Percentiles rank a stretch among this genome's conserved stretches.
Conservation (phyloP, 2,797 vertebrate species). For the Nasua narica region DNA sequence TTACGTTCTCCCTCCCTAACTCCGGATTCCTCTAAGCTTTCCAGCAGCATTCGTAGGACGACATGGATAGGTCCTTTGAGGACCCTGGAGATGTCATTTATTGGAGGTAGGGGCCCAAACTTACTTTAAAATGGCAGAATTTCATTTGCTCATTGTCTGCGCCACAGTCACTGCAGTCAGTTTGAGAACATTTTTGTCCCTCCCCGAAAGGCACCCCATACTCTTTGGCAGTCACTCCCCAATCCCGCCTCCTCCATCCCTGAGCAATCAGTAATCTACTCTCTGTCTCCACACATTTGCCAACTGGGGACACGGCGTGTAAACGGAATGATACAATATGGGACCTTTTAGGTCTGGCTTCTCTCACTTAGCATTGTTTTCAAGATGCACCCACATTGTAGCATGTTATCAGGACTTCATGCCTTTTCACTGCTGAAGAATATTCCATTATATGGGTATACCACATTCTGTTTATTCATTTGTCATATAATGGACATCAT, state of each 20-base stretch:
- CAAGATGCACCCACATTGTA: not conserved
- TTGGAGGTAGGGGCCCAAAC: not conserved
- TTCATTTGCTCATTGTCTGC: not conserved
- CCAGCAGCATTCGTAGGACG: not conserved
- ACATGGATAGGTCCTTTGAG: not conserved
- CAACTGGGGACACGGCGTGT: not conserved
- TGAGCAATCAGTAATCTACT: not conserved
- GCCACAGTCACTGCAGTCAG: not conserved
- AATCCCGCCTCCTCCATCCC: not conserved
- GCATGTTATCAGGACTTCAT: not conserved
- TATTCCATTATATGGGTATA: not conserved
- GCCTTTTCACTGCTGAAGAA: not conserved
- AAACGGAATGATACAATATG: not conserved
- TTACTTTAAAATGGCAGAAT: not conserved
- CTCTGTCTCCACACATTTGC: not conserved
- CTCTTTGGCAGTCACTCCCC: not conserved
- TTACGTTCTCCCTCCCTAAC: not conserved
- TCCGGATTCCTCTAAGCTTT: not conserved
- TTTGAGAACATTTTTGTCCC: not conserved
- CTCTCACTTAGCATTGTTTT: not conserved
- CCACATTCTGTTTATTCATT: not conserved
- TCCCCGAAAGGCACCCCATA: not conserved
- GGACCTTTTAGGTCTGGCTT: not conserved
- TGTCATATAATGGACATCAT: not conserved
- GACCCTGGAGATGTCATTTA: not conserved